A percentile compares a stretch with the other conserved stretches of the same genome.
Conservation (phyloP, 2,888 invertebrate genomes). For the Rutpela maculata region DNA sequence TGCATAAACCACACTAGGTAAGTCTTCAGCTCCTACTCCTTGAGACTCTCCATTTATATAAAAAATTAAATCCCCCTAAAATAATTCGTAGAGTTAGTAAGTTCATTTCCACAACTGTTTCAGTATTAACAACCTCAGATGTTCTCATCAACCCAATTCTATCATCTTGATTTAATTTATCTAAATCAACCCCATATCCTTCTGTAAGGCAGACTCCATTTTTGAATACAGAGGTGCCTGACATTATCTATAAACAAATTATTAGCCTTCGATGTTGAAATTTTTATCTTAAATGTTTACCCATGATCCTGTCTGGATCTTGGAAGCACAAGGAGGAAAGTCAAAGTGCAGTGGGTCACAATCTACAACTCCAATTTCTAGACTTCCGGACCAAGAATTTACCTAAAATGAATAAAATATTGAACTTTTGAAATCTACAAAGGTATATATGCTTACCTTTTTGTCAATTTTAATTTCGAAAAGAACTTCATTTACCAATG, state of each 20-base stretch:
- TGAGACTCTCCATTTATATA: conserved; percentile 92
- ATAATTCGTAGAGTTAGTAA: conserved; percentile 8
- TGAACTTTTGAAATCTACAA: neutral
- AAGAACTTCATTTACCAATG: conserved; percentile 86
- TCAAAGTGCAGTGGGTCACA: conserved; percentile 82
- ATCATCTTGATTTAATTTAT: conserved; percentile 88
- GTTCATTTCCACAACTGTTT: neutral
- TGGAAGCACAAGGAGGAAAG: conserved; percentile 86
- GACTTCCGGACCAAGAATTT: conserved; percentile 86
- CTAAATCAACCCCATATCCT: conserved; percentile 90
- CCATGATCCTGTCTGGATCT: conserved; percentile 90
- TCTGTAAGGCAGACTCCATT: conserved; percentile 90
- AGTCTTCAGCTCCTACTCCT: conserved; percentile 86
- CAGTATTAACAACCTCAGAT: conserved; percentile 76
- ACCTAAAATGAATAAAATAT: conserved; percentile 76
- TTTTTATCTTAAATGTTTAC: conserved; percentile 70
- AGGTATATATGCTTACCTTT: conserved; percentile 79
- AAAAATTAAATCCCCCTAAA: conserved; percentile 88
- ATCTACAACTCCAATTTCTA: conserved; percentile 85
- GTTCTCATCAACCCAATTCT: conserved; percentile 71
- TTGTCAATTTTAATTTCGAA: conserved; percentile 93
- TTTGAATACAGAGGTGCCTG: conserved; percentile 88
- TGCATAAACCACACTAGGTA: conserved; percentile 85
- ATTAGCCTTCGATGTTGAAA: neutral
- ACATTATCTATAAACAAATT: conserved; percentile 81